Base-by-base conservation (phyloP, 2,113 vertebrate species). In the Coreoperca whiteheadi region DNA sequence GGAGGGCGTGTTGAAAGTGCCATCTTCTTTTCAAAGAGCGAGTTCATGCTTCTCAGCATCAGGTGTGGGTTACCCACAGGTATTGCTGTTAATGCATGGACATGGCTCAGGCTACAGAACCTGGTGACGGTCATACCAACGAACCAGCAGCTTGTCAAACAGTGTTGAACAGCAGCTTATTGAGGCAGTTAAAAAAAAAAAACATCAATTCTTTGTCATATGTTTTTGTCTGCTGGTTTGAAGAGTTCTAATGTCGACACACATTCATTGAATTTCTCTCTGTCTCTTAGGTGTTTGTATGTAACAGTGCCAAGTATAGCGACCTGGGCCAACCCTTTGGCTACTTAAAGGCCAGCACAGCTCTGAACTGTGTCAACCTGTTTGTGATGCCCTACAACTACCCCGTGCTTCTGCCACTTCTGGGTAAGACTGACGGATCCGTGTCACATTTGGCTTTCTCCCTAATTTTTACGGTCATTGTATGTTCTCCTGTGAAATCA, bases 341-440 rank as follows among this genome's bases (percentile, higher is more conserved):
- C 83, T 99, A 99, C 95, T 94, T 99, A 89, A 99, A 99, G 94
- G 98, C 98, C 90, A 99, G 98, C 94, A 99, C 98, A 16, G 96
- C 98, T 2, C 95, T 99, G 68, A 99, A 96, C 93, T 99, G 98
- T 89, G 98, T 99, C 92, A 99, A 99, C 93, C 94, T 99, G 87
- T 99, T 99, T 86, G 98, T 99, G 90, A 99, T 99, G 98, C 98
- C 98, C 95, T 99, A 99, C 89, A 98, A 99, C 93, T 99, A 98
- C 90, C 98, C 98, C 9, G 97, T 98, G 39, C 97, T 99, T 0
- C 96, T 99, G 88, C 98, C 98, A 16, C 95, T 99, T 37, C 95
- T 99, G 89, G 98, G 98, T 99, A 94, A 95, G 94, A 75, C 73
- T 9, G 3, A 37, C 10, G 5, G 28, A 21, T 65, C 34, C 1